Evolutionary conservation across 1,140 invertebrate genomes (phyloP), one percentile per base, ranked within the genome.

Genomic region (Bombus picipes): DNA sequence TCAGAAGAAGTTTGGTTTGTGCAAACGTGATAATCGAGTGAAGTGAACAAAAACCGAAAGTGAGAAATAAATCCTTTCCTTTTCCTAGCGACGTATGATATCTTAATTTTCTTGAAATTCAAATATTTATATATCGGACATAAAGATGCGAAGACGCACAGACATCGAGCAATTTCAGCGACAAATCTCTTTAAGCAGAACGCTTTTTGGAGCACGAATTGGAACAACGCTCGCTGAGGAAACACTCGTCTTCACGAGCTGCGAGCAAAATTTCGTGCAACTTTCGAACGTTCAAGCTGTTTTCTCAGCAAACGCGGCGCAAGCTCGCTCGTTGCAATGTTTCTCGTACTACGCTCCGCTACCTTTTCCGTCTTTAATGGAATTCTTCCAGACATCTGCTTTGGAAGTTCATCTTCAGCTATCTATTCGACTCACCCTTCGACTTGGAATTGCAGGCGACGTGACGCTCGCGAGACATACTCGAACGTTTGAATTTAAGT

Each of bases 241-340:
- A 53, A 37, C n/a, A 65, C 62, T 43, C 39, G 10, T 43, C 18
- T 25, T 32, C 37, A 10, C n/a, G n/a, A 65, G 39, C 6, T 43
- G 10, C 15, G 28, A 66, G 59, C 32, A 15, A 78, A 78, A 66
- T 66, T 66, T 78, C 59, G 76, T 34, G 34, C 76, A 78, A 78
- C 76, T 78, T 78, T 78, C 39, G 76, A 78, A 78, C 59, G 59
- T 43, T 78, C n/a, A 66, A 66, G 62, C n/a, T 78, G 76, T 78
- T 78, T 78, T 66, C 76, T 78, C 59, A 57, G 76, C 37, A 78
- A 78, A 78, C 76, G 59, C 32, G 12, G 18, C 59, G 2, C 28
- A 18, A 47, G 10, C 6, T 5, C 10, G 28, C 13, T 65, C 15
- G 39, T 43, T 65, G 59, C n/a, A 28, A 41, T 66, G 37, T 66